Base-by-base conservation (phyloP, 2,113 vertebrate species). In the Percina caprodes region DNA sequence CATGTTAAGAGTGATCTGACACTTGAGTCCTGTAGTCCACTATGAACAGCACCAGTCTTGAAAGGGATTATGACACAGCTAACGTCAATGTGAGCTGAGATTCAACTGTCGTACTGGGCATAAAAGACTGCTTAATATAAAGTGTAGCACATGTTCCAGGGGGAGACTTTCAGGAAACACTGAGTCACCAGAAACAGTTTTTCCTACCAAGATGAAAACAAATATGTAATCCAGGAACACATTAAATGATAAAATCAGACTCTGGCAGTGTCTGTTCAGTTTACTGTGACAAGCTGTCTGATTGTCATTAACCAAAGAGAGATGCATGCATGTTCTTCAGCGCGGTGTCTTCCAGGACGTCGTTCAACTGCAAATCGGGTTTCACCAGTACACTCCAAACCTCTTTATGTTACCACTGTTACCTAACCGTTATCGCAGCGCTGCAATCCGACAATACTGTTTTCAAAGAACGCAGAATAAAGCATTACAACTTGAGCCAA, bases 21-120 rank as follows among this genome's bases (percentile, higher is more conserved):
- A 11, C 9, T 9, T 42, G 39, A 42, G 39, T 72, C 52, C 51
- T 16, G 54, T 86, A 24, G 49, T 81, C 71, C 72, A 67, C 49
- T 18, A 59, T 61, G 82, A 87, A 67, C 87, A 86, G 86, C 86
- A 82, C 71, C 87, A 45, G 67, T 80, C 66, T 69, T 54, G 16
- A 69, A 51, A 13, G 30, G 45, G 77, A 45, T 52, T 42, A 18
- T 35, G 61, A 74, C 45, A 1, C 11, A 48, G 33, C 56, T 49
- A 24, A 52, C 24, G 8, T 49, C 2, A 73, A 33, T 15, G 55
- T 68, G 39, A 55, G 51, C 65, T 26, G 23, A 82, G 60, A 67
- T 33, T 52, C 52, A 63, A 61, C 67, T 59, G 54, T 58, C 23
- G 18, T 11, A 59, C 7, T 6, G 15, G 73, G 68, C 45, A 12